A percentile compares a stretch with the other conserved stretches of the same genome.
phyloP scores from a whole-genome alignment of 1,140 invertebrate species.

The Drosophila sulfurigaster region DNA sequence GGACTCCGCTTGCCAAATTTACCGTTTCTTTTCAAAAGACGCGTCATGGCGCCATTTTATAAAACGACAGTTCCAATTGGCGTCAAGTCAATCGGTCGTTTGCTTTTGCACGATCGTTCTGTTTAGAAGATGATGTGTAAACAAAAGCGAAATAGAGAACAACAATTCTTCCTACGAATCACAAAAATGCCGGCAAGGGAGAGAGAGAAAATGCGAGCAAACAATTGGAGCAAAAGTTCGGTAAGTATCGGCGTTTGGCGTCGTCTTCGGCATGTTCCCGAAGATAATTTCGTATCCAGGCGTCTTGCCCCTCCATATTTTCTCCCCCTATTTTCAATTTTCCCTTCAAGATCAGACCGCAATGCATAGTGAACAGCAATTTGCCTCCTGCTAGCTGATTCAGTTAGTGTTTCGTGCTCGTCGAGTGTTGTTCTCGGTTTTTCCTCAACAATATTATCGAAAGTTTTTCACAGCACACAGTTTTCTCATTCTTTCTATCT shows the following conservation, averaged over 20 bases:
- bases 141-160: slow-evolving; percentile 49
- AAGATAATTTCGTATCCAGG: slow-evolving; percentile 11
- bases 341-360: slow-evolving; percentile 42
- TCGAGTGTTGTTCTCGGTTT: slow-evolving; percentile 85
- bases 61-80: neutral
- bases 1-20: no score
- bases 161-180: slow-evolving; percentile 27
- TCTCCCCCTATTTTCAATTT: slow-evolving; percentile 27
- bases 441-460: slow-evolving; percentile 76
- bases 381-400: slow-evolving; percentile 61
- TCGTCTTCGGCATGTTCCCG: slow-evolving; percentile 18
- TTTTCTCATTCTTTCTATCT: slow-evolving; percentile 55
- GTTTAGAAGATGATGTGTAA: slow-evolving; percentile 70
- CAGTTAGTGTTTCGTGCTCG: slow-evolving; percentile 85
- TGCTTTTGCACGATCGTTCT: slow-evolving; percentile 20
- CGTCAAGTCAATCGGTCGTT: slow-evolving; percentile 16
- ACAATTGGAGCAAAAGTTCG: slow-evolving; percentile 32
- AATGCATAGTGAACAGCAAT: slow-evolving; percentile 5
- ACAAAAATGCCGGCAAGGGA: slow-evolving; percentile 36
- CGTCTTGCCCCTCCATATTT: slow-evolving; percentile 1
- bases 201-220: slow-evolving; percentile 3
- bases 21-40: no score
- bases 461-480: slow-evolving; percentile 78
- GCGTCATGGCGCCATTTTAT: no score
- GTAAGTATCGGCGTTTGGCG: slow-evolving; percentile 7